Evolutionary conservation across 2,113 vertebrate species (phyloP).

Genomic region (Thermophis baileyi): DNA sequence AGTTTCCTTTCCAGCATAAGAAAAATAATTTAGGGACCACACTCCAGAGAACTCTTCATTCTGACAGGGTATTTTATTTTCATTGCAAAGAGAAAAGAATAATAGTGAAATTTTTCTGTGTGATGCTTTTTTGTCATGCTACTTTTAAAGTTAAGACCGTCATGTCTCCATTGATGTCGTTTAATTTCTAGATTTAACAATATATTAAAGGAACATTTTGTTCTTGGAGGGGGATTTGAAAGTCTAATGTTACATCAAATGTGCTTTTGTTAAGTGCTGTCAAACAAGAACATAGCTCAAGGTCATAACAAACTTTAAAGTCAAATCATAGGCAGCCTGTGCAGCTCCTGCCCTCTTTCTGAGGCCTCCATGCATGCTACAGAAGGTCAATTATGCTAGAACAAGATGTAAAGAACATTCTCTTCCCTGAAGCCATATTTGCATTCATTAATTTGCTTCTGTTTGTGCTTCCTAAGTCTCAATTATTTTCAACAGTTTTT

Average conservation of each 20-base stretch:
- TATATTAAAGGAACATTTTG: constrained; percentile 17
- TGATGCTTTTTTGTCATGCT: constrained; percentile 9
- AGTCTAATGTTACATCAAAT: constrained; percentile 62
- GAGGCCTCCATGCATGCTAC: constrained; percentile 37
- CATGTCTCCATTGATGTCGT: constrained; percentile 31
- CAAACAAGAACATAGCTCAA: constrained; percentile 58
- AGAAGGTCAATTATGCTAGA: constrained; percentile 65
- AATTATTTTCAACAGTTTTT: constrained; percentile 32
- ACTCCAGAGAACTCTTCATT: background rate
- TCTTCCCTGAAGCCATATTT: constrained; percentile 52
- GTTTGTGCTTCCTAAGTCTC: constrained; percentile 41
- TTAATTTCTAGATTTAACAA: constrained; percentile 51
- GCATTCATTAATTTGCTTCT: constrained; percentile 53
- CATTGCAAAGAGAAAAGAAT: background rate
- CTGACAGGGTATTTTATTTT: background rate
- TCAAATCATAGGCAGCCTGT: constrained; percentile 56
- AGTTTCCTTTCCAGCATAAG: background rate
- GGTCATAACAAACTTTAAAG: constrained; percentile 62
- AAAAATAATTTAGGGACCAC: background rate
- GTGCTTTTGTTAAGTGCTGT: constrained; percentile 62
- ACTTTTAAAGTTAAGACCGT: constrained; percentile 31
- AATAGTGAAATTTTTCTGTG: background rate
- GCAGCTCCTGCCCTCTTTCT: constrained; percentile 52
- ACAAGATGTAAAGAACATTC: constrained; percentile 56
- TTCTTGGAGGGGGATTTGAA: constrained; percentile 39